Conservation (phyloP, 1,140 invertebrate genomes). For the Drosophila prosaltans region DNA sequence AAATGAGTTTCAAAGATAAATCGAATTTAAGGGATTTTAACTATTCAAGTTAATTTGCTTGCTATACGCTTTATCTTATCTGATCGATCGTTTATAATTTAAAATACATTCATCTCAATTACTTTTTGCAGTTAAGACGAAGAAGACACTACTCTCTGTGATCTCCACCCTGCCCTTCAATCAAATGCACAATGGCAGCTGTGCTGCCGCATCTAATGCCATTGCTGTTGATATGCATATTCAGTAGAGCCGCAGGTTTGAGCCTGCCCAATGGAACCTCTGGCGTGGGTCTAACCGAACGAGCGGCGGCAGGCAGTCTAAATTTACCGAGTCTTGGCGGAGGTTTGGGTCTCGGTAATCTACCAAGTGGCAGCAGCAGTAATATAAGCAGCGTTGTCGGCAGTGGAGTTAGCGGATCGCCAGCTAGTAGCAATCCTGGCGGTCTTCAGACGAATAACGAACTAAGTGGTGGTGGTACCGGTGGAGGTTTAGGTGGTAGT, state of each 20-base stretch:
- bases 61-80: no score
- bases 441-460: slow-evolving; percentile 42
- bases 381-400: slow-evolving; percentile 26
- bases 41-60: no score
- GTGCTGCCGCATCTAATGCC: slow-evolving; percentile 21
- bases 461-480: slow-evolving; percentile 9
- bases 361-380: slow-evolving; percentile 23
- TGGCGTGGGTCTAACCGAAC: slow-evolving; percentile 26
- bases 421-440: slow-evolving; percentile 24
- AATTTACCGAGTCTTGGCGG: slow-evolving; percentile 43
- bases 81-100: no score
- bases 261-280: slow-evolving; percentile 60
- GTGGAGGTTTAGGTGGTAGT: slow-evolving; percentile 14
- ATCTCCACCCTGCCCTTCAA: slow-evolving; percentile 10
- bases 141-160: neutral
- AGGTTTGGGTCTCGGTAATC: slow-evolving; percentile 19
- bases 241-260: slow-evolving; percentile 18
- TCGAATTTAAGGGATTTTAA: no score
- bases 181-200: slow-evolving; percentile 20
- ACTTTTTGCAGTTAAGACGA: slow-evolving; percentile 33
- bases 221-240: slow-evolving; percentile 18
- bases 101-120: no score
- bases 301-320: slow-evolving; percentile 34
- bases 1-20: no score
- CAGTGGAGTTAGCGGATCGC: slow-evolving; percentile 11